Percentiles rank a stretch among this genome's conserved stretches.
phyloP scores from a whole-genome alignment of 2,797 vertebrate genomes.

The Aselliscus stoliczkanus region DNA sequence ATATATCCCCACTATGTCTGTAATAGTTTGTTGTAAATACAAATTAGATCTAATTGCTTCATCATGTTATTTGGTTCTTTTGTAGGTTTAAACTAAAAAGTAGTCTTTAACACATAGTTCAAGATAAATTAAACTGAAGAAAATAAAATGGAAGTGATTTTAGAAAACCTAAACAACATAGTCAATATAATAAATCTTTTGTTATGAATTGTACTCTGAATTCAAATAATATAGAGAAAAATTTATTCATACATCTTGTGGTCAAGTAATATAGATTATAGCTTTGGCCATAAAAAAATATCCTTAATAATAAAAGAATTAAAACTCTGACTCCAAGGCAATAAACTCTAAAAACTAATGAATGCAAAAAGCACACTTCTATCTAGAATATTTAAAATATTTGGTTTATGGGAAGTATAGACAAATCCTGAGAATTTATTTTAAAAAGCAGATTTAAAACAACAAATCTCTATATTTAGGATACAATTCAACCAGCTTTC shows the following conservation, averaged over 20 bases:
- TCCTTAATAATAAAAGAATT: background rate
- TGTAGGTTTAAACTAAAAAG: background rate
- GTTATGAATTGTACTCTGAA: no score
- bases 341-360: background rate
- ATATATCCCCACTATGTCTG: background rate
- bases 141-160: background rate
- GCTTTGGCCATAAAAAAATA: background rate
- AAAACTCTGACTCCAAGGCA: background rate
- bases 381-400: background rate
- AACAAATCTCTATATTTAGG: background rate
- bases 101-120: background rate
- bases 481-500: background rate
- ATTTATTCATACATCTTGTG: background rate
- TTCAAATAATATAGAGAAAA: background rate
- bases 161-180: background rate
- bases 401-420: background rate
- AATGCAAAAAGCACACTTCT: background rate
- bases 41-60: background rate
- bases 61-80: background rate
- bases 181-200: background rate
- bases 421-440: background rate
- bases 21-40: background rate
- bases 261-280: background rate
- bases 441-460: background rate
- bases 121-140: background rate